A percentile compares a stretch with the other conserved stretches of the same genome.
Evolutionary conservation across 1,140 invertebrate species (phyloP).

Genomic region (Brachionus paranguensis): DNA sequence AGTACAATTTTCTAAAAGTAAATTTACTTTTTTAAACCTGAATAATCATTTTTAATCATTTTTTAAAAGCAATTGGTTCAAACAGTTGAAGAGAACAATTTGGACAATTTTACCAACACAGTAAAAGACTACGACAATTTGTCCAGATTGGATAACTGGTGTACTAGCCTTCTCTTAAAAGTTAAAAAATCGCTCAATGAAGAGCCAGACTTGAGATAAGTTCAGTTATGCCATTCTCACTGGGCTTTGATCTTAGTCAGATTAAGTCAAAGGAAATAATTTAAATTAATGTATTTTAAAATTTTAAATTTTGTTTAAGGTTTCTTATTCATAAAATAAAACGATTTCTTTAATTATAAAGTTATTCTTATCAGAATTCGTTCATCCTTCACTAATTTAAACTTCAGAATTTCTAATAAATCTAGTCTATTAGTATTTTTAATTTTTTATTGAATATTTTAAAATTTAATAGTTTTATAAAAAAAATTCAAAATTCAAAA

Average conservation of each 20-base stretch:
- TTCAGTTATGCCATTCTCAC: background rate
- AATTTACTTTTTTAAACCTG: background rate
- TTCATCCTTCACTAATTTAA: background rate
- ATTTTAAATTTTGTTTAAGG: background rate
- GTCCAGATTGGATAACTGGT: constrained; percentile 36
- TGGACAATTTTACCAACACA: constrained; percentile 31
- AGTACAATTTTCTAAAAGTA: constrained; percentile 39
- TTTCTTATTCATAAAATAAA: background rate
- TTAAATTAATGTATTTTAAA: background rate
- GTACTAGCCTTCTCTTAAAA: constrained; percentile 10
- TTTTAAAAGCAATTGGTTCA: constrained; percentile 12
- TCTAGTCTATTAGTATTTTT: background rate
- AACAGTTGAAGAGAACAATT: constrained; percentile 28
- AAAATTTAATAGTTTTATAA: background rate
- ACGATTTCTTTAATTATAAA: background rate
- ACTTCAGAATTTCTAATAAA: background rate
- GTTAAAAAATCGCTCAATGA: constrained; percentile 37
- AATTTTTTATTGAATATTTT: background rate
- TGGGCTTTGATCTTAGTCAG: background rate
- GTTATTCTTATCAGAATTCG: background rate
- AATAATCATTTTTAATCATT: background rate
- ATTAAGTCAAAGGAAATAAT: background rate
- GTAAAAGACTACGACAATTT: constrained; percentile 38
- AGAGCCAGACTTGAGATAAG: constrained; percentile 38
- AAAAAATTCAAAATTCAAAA: background rate